Evolutionary conservation across 2,797 vertebrate genomes (phyloP), one percentile per base, ranked within the genome.

Genomic region (Gila robusta): DNA sequence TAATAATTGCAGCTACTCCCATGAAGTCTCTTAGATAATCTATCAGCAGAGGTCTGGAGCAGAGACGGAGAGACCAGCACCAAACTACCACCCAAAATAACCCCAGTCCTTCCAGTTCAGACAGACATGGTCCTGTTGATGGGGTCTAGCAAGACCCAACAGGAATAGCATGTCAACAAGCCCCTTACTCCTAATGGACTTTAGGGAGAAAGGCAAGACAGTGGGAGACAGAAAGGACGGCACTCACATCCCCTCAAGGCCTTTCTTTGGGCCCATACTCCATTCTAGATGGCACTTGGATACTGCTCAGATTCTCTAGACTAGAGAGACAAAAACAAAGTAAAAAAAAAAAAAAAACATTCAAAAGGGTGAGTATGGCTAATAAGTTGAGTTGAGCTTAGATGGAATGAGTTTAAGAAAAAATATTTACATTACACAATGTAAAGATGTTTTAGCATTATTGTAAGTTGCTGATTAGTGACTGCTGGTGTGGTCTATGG

Each of bases 101-200:
- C 93, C 92, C 88, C 90, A 89, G 92, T 93, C 94, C 94, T 91
- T 93, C 94, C 94, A 91, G 94, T 89, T 56, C 47, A 87, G 92
- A 92, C 94, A 93, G 89, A 89, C 67, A 91, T 91, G 86, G 91
- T 91, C 87, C 86, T 84, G 89, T 77, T 87, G 52, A 86, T 91
- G 92, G 90, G 92, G 91, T 92, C 88, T 91, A 92, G 92, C 91
- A 90, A 90, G 87, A 88, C 82, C 87, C 79, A 93, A 93, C 95
- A 96, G 95, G 96, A 96, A 96, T 94, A 94, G 94, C 95, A 95
- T 96, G 95, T 96, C 96, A 96, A 96, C 96, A 94, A 94, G 93
- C 93, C 93, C 94, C 95, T 93, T 89, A 90, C 95, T 93, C 92
- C 92, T 95, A 95, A 96, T 95, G 94, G 92, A 90, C 88, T 91